Conservation (phyloP, 2,888 invertebrate species). For the Ennomos fuscantarius region DNA sequence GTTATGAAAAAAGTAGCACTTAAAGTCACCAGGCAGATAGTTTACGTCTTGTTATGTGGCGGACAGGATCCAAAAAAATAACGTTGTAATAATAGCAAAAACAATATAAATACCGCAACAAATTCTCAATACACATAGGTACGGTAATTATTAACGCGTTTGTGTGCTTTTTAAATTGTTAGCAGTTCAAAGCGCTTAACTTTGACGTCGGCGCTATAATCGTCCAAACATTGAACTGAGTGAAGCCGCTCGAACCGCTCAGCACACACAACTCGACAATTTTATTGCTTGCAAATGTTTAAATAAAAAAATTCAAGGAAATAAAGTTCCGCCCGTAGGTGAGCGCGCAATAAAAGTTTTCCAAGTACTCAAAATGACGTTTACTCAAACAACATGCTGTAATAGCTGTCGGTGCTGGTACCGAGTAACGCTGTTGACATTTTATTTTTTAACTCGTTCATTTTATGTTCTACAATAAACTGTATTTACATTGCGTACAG, state of each 20-base stretch:
- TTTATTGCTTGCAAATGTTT: constrained; percentile 50
- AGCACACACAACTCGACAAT: constrained; percentile 41
- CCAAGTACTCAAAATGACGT: constrained; percentile 28
- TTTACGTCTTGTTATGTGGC: too few species aligned
- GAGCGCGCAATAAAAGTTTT: constrained; percentile 31
- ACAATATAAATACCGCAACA: constrained; percentile 51
- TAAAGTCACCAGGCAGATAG: too few species aligned
- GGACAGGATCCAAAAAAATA: too few species aligned
- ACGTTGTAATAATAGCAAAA: constrained; percentile 42
- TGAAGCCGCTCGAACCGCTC: constrained; percentile 44
- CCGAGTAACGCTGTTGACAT: constrained; percentile 16
- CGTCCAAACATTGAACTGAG: constrained; percentile 60
- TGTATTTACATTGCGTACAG: constrained; percentile 18
- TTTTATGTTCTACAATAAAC: constrained; percentile 26
- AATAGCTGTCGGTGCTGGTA: constrained; percentile 10
- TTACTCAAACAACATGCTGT: constrained; percentile 24
- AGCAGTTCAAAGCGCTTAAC: constrained; percentile 56
- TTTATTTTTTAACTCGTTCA: constrained; percentile 21
- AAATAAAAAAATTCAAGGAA: constrained; percentile 43
- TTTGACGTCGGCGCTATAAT: constrained; percentile 52
- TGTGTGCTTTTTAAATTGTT: constrained; percentile 53
- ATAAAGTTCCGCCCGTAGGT: constrained; percentile 36
- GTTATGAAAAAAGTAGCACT: too few species aligned
- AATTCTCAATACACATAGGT: constrained; percentile 50
- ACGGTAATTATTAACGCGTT: constrained; percentile 47